Conservation (phyloP, 1,140 invertebrate species). For the Monomorium pharaonis region DNA sequence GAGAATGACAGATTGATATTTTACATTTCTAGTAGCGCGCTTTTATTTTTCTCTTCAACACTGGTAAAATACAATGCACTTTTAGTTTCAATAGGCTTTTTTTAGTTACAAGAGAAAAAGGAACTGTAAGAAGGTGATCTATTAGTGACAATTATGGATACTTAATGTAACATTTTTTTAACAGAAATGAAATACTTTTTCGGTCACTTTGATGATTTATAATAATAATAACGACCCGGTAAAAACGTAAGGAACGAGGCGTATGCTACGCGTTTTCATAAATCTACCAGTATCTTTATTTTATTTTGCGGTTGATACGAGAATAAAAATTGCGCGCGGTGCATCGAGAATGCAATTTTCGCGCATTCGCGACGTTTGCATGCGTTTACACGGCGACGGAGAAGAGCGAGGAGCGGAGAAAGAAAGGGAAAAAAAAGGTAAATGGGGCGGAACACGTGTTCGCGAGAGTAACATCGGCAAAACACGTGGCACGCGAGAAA, state of each 20-base stretch:
- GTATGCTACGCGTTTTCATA: background rate
- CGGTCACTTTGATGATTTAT: background rate
- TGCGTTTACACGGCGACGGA: constrained; percentile 24
- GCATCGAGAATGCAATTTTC: constrained; percentile 17
- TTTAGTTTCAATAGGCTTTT: background rate
- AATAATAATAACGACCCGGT: background rate
- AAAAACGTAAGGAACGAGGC: background rate
- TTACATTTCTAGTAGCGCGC: background rate
- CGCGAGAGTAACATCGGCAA: constrained; percentile 78
- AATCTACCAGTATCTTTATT: background rate
- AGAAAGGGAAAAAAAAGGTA: constrained; percentile 32
- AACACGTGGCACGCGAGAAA: constrained; percentile 81
- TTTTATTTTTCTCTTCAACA: background rate
- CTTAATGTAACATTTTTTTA: background rate
- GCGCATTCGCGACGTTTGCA: constrained; percentile 56
- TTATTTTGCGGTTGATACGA: background rate
- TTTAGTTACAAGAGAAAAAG: background rate
- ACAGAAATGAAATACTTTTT: background rate
- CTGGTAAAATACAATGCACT: background rate
- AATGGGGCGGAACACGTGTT: constrained; percentile 72
- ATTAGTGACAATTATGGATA: background rate
- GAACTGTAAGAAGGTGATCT: background rate
- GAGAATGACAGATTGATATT: background rate
- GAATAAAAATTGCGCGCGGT: constrained; percentile 41
- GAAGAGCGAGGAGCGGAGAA: background rate